phyloP scores from a whole-genome alignment of 2,888 invertebrate species.

The Drosophila greeni region DNA sequence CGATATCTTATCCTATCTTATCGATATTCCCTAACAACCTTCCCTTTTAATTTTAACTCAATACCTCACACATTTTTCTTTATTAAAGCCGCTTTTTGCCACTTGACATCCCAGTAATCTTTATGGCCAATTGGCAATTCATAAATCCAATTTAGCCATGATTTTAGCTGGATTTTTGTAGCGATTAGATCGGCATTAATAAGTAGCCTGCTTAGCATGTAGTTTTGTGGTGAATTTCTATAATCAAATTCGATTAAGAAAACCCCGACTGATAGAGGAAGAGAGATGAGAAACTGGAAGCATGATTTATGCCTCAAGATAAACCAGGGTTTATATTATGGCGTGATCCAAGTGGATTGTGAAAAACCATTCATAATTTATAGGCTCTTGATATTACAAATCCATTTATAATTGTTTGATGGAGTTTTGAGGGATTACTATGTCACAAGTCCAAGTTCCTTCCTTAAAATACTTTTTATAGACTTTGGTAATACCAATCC shows the following conservation, averaged over 20 bases:
- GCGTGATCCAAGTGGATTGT: neutral
- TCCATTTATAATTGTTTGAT: conserved; percentile 14
- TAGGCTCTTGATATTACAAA: conserved; percentile 1
- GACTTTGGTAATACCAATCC: conserved; percentile 2
- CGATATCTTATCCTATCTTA: too few relatives aligned
- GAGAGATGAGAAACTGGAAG: neutral
- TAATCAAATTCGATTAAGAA: conserved; percentile 9
- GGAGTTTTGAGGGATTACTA: too few relatives aligned
- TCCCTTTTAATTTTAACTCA: neutral
- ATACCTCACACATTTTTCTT: neutral
- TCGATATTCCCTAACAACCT: neutral
- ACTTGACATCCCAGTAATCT: neutral
- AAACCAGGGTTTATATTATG: neutral
- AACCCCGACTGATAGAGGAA: neutral
- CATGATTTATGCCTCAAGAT: conserved; percentile 2
- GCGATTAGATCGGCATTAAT: conserved; percentile 24
- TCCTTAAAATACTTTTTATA: too few relatives aligned
- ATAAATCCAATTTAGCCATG: conserved; percentile 17
- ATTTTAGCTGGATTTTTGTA: conserved; percentile 5
- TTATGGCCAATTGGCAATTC: conserved; percentile 16
- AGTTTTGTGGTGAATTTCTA: neutral
- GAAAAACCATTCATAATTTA: conserved; percentile 19
- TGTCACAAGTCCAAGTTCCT: too few relatives aligned
- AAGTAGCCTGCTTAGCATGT: neutral
- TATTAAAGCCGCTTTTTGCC: neutral